Base-by-base conservation (phyloP, 2,888 invertebrate genomes). In the Azorinus chamasolen region DNA sequence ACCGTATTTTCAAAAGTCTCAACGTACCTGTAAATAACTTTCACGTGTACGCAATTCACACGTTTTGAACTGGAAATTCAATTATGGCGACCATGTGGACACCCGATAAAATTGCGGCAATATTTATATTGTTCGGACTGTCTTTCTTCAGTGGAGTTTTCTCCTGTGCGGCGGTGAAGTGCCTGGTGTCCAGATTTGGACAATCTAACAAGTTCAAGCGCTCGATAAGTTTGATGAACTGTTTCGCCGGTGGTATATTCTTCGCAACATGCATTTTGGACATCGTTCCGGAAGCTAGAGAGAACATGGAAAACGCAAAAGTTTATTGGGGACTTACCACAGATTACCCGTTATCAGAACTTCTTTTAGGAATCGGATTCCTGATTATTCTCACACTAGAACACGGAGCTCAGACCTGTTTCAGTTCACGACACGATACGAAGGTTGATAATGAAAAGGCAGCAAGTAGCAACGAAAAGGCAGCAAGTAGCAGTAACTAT, bases 231-330 rank as follows among this genome's bases (percentile, higher is more conserved):
- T 41, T 83, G 41, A 57, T 90, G 46, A 87, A 86, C 74, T 93
- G 93, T 69, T 83, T 93, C 53, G 89, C 92, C 20, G 93, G 92
- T 12, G 93, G 93, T 3, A 91, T 93, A 10, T 93, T 93, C 75
- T 84, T 93, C 12, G 93, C 91, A 0, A 91, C 92, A 59, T 92
- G 91, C 63, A 88, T 93, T 45, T 81, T 93, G 2, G 89, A 91
- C 54, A 83, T 93, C 8, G 78, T 93, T 22, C 92, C 93, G 2
- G 91, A 92, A 78, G 92, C 92, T 0, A 78, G 88, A 37, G 89
- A 91, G 51, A 85, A 89, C 50, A 87, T 92, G 73, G 75, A 82
- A 5, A 71, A 70, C 0, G 58, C 73, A 18, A 39, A 83, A 14
- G 39, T 71, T 27, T 20, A 61, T 12, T 43, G 61, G 22, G 62